Base-by-base conservation (phyloP, 1,140 invertebrate genomes). In the Camponotus vicinus region DNA sequence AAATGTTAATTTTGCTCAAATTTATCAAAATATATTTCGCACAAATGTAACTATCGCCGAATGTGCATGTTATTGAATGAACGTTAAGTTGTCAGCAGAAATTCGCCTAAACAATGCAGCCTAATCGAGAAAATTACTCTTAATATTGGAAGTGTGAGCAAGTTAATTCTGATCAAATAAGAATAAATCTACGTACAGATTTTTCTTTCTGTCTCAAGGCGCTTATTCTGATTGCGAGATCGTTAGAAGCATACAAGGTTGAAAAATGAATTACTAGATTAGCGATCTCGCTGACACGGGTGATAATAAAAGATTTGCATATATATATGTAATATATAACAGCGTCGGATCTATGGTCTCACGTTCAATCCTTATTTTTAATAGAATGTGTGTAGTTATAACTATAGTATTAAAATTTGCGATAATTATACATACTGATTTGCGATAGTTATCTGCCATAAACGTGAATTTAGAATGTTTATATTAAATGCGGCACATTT, bases 301-400 rank as follows among this genome's bases (percentile, higher is more conserved):
- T 82, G 78, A 82, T 82, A 82, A 71, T 71, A 71, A 79, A 79
- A 71, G 27, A 82, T 45, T 80, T 42, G 78, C 78, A 82, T 32
- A 52, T 32, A 52, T 52, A 70, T 55, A 49, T 78, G 15, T 67
- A 59, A 55, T 34, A 32, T 66, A 9, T 55, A 8, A 55, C 42
- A 69, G 32, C 77, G 40, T 71, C 78, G 69, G 78, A 71, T 82
- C 45, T 82, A 82, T 71, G 52, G 11, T 42, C 21, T 71, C 27
- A 7, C 11, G 0, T 34, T 1, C 1, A 49, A 32, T 4, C 8
- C 45, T 55, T n/a, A 69, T 40, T 6, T 77, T n/a, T 78, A 64
- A 3, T 21, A 21, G 34, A 2, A 45, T 63, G n/a, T 64, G 5
- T n/a, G 49, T 49, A 2, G 3, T 57, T 45, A 42, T 57, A 9